Percentiles rank a stretch among this genome's conserved stretches.
Conservation (phyloP, 2,797 vertebrate genomes). For the Morelia viridis region DNA sequence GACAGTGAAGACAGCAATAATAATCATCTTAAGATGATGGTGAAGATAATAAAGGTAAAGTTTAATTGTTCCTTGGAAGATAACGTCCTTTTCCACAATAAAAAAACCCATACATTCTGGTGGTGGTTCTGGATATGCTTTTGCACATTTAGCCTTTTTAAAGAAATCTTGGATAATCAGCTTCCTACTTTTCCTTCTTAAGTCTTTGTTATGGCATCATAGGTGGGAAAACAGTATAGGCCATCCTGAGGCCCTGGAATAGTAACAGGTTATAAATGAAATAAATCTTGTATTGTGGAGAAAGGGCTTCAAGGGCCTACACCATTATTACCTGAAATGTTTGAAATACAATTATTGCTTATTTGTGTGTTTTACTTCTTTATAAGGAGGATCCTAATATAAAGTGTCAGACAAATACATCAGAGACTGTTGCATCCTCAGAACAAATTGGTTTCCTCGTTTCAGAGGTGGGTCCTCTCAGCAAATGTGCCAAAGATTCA, state of each 20-base stretch:
- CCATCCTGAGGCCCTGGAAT: neutral
- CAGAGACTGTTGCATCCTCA: slow-evolving; percentile 61
- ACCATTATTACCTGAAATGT: neutral
- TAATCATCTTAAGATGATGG: neutral
- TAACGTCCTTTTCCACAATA: neutral
- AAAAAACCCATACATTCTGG: neutral
- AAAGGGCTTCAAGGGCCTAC: neutral
- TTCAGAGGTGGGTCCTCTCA: slow-evolving; percentile 54
- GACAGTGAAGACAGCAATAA: neutral
- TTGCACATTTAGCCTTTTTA: neutral
- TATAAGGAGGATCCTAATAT: slow-evolving; percentile 49
- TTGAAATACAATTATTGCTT: neutral
- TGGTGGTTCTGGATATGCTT: neutral
- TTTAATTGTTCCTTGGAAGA: neutral
- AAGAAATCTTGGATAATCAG: neutral
- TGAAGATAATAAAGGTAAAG: neutral
- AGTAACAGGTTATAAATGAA: neutral
- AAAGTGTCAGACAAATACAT: slow-evolving; percentile 43
- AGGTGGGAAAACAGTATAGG: neutral
- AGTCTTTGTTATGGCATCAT: neutral
- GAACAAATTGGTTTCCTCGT: slow-evolving; percentile 63
- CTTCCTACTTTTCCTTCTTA: neutral
- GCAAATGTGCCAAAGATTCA: slow-evolving; percentile 50
- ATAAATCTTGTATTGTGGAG: neutral
- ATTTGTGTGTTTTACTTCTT: neutral